A percentile compares a stretch with the other conserved stretches of the same genome.
phyloP scores from a whole-genome alignment of 2,888 invertebrate species.

The Protonemura montana region DNA sequence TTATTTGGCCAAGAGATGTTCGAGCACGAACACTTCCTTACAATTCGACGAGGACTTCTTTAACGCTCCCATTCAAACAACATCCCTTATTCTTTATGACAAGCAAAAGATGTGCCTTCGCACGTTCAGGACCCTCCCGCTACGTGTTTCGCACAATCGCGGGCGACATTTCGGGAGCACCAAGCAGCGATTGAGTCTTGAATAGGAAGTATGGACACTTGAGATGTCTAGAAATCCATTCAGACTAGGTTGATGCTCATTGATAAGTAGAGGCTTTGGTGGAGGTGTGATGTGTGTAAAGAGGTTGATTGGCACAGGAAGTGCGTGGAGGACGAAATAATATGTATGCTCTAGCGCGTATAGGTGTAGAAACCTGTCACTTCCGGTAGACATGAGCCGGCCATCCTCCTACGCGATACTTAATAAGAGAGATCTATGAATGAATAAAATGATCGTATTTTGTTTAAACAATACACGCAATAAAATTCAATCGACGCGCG shows the following conservation, averaged over 20 bases:
- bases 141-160: conserved; percentile 2
- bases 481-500: not conserved
- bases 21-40: not conserved
- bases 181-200: not conserved
- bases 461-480: not conserved
- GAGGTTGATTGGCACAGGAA: not conserved
- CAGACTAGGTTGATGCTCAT: not conserved
- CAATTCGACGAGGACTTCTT: not conserved
- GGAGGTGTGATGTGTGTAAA: not conserved
- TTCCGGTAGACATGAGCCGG: not conserved
- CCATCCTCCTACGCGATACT: not conserved
- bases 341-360: not conserved
- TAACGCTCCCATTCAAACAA: not conserved
- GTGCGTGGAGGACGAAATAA: not conserved
- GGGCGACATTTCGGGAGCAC: not conserved
- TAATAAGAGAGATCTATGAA: not conserved
- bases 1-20: not conserved
- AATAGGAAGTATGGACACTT: not conserved
- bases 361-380: not conserved
- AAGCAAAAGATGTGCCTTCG: not conserved
- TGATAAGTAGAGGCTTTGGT: too few relatives aligned
- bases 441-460: not conserved
- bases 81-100: not conserved
- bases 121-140: not conserved
- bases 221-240: not conserved